Evolutionary conservation across 2,888 invertebrate genomes (phyloP).

Genomic region (Anthophora plumipes): DNA sequence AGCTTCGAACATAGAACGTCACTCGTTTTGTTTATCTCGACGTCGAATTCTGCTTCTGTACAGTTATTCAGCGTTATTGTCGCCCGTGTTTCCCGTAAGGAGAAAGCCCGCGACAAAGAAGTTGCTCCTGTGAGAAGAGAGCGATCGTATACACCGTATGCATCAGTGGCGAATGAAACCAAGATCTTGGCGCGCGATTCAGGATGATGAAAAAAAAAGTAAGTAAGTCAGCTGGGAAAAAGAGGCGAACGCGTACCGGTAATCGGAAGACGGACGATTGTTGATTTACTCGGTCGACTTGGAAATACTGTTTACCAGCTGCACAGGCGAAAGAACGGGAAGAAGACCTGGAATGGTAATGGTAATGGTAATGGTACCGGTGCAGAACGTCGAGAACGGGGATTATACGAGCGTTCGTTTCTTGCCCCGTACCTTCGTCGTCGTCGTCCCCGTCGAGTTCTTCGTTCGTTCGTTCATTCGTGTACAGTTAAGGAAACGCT

Average conservation of each 20-base stretch:
- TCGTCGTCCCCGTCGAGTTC: conserved; percentile 55
- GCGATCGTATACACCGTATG: background rate
- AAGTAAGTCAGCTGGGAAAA: conserved; percentile 45
- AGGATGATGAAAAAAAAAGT: conserved; percentile 26
- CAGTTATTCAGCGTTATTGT: conserved; percentile 51
- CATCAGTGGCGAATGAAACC: conserved; percentile 24
- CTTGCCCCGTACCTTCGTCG: conserved; percentile 63
- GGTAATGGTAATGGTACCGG: conserved; percentile 72
- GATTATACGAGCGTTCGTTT: conserved; percentile 70
- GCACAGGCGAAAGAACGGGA: conserved; percentile 48
- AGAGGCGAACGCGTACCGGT: conserved; percentile 44
- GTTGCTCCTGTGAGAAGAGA: conserved; percentile 40
- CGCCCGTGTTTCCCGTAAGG: conserved; percentile 42
- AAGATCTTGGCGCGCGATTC: background rate
- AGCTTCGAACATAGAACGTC: conserved; percentile 10
- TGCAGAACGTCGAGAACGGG: conserved; percentile 69
- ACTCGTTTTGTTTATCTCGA: conserved; percentile 26
- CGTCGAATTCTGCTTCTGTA: background rate
- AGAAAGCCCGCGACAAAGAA: conserved; percentile 55
- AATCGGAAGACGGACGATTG: conserved; percentile 63
- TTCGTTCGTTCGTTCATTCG: conserved; percentile 40
- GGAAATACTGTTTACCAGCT: conserved; percentile 65
- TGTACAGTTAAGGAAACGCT: conserved; percentile 78
- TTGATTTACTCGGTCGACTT: conserved; percentile 69
- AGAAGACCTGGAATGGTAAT: conserved; percentile 70